Base-by-base conservation (phyloP, 30 jellyfish, hydroid and myxozoan species). In the Chrysaora quinquecirrha region DNA sequence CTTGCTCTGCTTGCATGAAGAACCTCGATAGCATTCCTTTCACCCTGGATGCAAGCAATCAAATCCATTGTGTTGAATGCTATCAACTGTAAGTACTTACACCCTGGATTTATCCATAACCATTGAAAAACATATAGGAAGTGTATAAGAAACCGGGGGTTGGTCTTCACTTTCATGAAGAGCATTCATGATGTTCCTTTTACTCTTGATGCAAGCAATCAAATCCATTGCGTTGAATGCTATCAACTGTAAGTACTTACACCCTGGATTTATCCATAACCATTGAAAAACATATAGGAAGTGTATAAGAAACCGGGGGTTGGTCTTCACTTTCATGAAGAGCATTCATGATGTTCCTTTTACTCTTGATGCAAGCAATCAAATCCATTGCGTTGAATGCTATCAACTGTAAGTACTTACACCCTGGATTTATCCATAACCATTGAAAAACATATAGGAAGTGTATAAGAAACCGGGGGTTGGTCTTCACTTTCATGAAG, bases 21-120 rank as follows among this genome's bases (percentile, higher is more conserved):
- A 79, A 76, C 62, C 84, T 93, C 62, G 98, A 93, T 64, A 87
- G 93, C 46, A 85, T 93, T 12, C 98, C 98, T 1, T 93, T 93
- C 85, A 93, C 98, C 10, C 89, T 93, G 58, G 98, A 93, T 33
- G 97, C 95, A 9, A 68, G 97, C 2, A 87, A 87, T 46, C 89
- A 76, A 46, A 94, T 93, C 11, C 98, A 93, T 49, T 93, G 98
- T 69, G 98, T 93, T 12, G 98, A 93, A 75, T 93, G 98, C 73
- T 93, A 93, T 48, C 98, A 93, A 74, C 81, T 76, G 98, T 91
- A 73, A 71, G 98, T 84, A 0, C n/a, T n/a, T n/a, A n/a, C n/a
- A n/a, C n/a, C n/a, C n/a, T n/a, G n/a, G n/a, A n/a, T n/a, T n/a
- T n/a, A n/a, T n/a, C n/a, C n/a, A n/a, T n/a, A n/a, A n/a, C n/a